Evolutionary conservation across 92 coral and sea anemone species (phyloP).

Genomic region (Bergia sp.): DNA sequence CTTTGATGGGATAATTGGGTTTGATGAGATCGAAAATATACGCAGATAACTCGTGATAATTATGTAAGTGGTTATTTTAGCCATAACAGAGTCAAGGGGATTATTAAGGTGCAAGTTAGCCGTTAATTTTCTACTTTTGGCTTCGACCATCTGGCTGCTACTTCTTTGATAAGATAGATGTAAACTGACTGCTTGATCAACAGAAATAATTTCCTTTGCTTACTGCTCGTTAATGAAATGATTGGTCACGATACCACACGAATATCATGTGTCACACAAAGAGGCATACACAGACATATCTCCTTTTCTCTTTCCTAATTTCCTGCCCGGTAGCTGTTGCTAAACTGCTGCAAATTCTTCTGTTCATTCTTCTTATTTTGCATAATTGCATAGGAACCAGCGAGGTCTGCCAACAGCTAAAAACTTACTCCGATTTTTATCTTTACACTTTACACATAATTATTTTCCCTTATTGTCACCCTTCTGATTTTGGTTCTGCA

Average conservation of each 20-base stretch:
- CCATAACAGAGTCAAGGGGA: constrained; percentile 22
- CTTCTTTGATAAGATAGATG: not conserved
- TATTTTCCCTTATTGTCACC: no score
- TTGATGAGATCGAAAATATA: constrained; percentile 21
- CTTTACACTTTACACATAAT: not conserved
- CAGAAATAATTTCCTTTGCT: not conserved
- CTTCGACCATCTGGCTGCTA: constrained; percentile 24
- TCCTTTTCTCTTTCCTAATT: not conserved
- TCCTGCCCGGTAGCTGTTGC: not conserved
- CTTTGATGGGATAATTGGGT: constrained; percentile 7
- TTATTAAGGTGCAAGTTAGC: not conserved
- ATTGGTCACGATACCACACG: not conserved
- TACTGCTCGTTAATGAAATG: not conserved
- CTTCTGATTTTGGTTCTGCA: not conserved
- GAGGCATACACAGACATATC: not conserved
- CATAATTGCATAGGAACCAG: not conserved
- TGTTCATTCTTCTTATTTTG: not conserved
- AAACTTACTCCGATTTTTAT: not conserved
- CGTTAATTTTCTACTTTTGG: constrained; percentile 27
- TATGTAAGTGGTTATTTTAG: not conserved
- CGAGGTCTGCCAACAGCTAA: not conserved
- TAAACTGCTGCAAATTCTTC: not conserved
- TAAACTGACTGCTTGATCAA: not conserved
- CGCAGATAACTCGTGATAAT: constrained; percentile 6
- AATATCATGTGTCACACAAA: not conserved